Base-by-base conservation (phyloP, 2,888 invertebrate species). In the Hesperia comma region DNA sequence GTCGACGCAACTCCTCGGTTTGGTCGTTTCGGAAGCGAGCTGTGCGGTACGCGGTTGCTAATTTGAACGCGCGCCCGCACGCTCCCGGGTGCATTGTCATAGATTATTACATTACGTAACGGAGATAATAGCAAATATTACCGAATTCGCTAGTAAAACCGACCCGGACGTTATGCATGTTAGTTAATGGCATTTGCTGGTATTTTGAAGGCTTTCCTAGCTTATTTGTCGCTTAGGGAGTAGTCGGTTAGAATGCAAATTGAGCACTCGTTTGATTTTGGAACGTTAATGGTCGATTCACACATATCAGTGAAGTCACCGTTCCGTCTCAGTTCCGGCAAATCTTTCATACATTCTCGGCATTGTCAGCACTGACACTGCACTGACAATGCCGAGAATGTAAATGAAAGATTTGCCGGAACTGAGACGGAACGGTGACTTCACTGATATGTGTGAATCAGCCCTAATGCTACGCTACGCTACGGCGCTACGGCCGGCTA, bases 11-110 rank as follows among this genome's bases (percentile, higher is more conserved):
- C 2, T n/a, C 8, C 15, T 12, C 6, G 10, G 14, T 63, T 68
- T 19, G 14, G 58, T 21, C 54, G 46, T 67, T 62, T 41, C 15
- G 32, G 17, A 6, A 14, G 14, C 19, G 54, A 19, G 26, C 40
- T 6, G 10, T 55, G 40, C 40, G 56, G 21, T 26, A 10, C 53
- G 67, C 56, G 68, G 63, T 54, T 61, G 62, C 69, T 63, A 69
- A 70, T 70, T 70, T 71, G 68, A 70, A 62, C 67, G 63, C 67
- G 64, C 67, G 68, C 68, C 63, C 43, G 61, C 37, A 14, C 43
- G 49, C 26, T 41, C 69, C 71, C 69, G 55, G 68, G 70, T 71
- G 71, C 68, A 74, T 71, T 74, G 72, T 70, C 70, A 70, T 68
- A 71, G 64, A 69, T 72, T 68, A 70, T 70, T 66, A 69, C 69